Base-by-base conservation (phyloP, 2,113 vertebrate species). In the Donacobius atricapilla region DNA sequence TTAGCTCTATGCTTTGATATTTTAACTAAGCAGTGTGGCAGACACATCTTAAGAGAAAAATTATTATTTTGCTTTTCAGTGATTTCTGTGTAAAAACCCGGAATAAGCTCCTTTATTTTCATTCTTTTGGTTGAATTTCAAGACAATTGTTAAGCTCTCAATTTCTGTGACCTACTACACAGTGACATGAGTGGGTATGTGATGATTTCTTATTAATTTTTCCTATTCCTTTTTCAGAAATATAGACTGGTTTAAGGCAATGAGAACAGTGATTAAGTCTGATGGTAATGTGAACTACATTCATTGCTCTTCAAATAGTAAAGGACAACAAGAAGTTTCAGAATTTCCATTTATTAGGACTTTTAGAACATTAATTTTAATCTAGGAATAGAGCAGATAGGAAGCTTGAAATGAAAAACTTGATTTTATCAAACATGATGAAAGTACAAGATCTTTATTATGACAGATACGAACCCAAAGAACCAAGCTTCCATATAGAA, bases 401-500 rank as follows among this genome's bases (percentile, higher is more conserved):
- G 72, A 82, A 54, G 31, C 37, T 84, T 95, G 90, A 94, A 88
- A 94, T 80, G 20, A 97, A 98, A 97, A 65, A 93, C 73, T 86
- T 72, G 72, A 91, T 97, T 98, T 97, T 96, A 94, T 94, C 57
- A 97, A 98, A 96, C 82, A 97, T 73, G 85, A 97, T 94, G 85
- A 95, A 97, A 98, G 92, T 45, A 71, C 72, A 89, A 96, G 87
- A 83, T 88, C 89, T 97, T 97, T 98, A 95, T 97, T 98, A 97
- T 92, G 92, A 97, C 65, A 95, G 86, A 97, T 30, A 37, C 21
- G 78, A 97, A 93, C 92, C 83, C 91, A 83, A 97, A 97, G 82
- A 95, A 97, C 89, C 93, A 95, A 93, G 87, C 96, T 98, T 96
- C 96, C 93, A 97, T 97, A 98, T 96, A 98, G 61, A 45, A 76